Evolutionary conservation across 2,888 invertebrate species (phyloP), one percentile per base, ranked within the genome.

Genomic region (Andrena praecox): DNA sequence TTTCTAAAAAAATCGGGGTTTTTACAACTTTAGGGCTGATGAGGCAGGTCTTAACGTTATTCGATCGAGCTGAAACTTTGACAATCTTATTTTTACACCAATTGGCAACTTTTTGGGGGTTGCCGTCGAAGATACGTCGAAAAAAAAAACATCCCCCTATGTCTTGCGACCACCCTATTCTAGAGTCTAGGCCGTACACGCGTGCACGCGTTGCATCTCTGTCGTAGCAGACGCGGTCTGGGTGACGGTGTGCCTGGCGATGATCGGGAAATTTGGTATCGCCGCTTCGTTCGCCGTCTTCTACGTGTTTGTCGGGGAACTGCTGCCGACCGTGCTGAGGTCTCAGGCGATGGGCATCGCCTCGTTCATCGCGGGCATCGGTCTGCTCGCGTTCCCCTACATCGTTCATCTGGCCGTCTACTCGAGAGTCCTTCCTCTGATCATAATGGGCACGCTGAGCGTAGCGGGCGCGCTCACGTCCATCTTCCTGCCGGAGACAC

Each of bases 231-330:
- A 95, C 1, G 95, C 95, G 91, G 95, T 96, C 0, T 96, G 96
- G 96, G 94, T 96, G 62, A 95, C 96, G 12, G 96, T 96, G 0
- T 94, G 94, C 0, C 92, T 96, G 71, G 96, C 96, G 7, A 96
- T 96, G 95, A 92, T 96, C 71, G 96, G 96, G 0, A 95, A 96
- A 83, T 95, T 96, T 64, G 96, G 96, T 50, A 95, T 96, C n/a
- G 96, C 96, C 2, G 96, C 96, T 0, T 95, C 96, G 0, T 96
- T 96, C 89, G 95, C 96, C 0, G 96, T 96, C 0, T 96, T 96
- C 93, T 96, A 96, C 93, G 96, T 96, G 2, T 95, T 96, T 89
- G 96, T 96, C 2, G 96, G 96, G 0, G 96, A 96, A 90, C 92
- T 96, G 3, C 94, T 96, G 83, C 96, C 96, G 0, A 96, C 96